Conservation (phyloP, 1,140 invertebrate species). For the Chelonus insularis region DNA sequence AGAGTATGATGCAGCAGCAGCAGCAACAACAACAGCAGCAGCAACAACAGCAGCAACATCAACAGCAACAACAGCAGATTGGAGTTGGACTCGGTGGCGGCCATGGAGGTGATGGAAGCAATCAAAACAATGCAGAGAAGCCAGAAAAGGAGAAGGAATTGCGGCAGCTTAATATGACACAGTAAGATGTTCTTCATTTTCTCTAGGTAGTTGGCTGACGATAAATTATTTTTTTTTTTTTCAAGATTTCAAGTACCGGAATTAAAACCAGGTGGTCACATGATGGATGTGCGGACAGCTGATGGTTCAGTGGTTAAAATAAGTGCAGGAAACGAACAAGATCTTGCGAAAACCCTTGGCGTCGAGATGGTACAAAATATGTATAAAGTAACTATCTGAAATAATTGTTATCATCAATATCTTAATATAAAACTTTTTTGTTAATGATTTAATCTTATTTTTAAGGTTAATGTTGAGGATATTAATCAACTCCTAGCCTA, state of each 20-base stretch:
- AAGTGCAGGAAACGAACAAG: slow-evolving; percentile 68
- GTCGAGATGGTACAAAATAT: slow-evolving; percentile 73
- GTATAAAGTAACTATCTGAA: slow-evolving; percentile 66
- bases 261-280: slow-evolving; percentile 60
- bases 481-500: slow-evolving; percentile 81
- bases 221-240: no score
- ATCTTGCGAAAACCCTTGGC: slow-evolving; percentile 69
- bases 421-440: slow-evolving; percentile 8
- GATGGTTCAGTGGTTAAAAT: slow-evolving; percentile 75
- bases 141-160: slow-evolving; percentile 56
- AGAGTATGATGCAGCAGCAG: slow-evolving; percentile 55
- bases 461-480: slow-evolving; percentile 75
- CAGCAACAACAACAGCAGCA: slow-evolving; percentile 45
- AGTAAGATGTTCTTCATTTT: slow-evolving; percentile 44
- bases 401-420: background rate
- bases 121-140: slow-evolving; percentile 47
- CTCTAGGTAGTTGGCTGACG: no score
- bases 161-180: slow-evolving; percentile 57
- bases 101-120: slow-evolving; percentile 39
- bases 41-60: slow-evolving; percentile 47
- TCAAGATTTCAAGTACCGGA: slow-evolving; percentile 58
- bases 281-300: slow-evolving; percentile 71
- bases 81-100: slow-evolving; percentile 49
- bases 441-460: slow-evolving; percentile 2
- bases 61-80: slow-evolving; percentile 43